These are phyloP conservation scores for Antheraea mylitta DNA, from an alignment of 1,140 invertebrate species.

Conservation along the genomic window DNA sequence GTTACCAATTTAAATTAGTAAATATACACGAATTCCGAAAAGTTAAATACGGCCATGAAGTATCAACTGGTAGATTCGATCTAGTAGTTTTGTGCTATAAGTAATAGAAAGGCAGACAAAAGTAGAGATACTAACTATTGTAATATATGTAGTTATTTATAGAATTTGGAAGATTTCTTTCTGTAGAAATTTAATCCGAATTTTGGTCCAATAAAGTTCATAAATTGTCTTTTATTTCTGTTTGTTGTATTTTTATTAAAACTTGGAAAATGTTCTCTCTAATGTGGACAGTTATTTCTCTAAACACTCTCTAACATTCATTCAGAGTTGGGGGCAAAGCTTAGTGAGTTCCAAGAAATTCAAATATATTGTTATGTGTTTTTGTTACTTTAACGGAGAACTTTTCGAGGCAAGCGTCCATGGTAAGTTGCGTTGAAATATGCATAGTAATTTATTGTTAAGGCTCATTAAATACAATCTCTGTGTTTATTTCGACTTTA, in stretches of 20 bases:
- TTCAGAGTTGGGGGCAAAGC: not conserved
- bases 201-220: not conserved
- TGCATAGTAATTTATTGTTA: not conserved
- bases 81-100: too few species aligned
- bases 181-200: not conserved
- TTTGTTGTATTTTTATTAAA: not conserved
- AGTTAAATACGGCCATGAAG: too few species aligned
- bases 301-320: conserved; percentile 11
- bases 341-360: conserved; percentile 10
- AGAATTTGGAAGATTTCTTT: not conserved
- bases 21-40: too few species aligned
- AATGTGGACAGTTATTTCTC: not conserved
- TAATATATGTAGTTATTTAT: not conserved
- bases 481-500: not conserved
- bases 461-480: not conserved
- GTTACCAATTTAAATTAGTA: too few species aligned
- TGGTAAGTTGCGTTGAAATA: not conserved
- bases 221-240: not conserved
- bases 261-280: not conserved
- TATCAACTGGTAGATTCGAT: too few species aligned
- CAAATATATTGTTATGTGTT: conserved; percentile 11
- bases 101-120: too few species aligned
- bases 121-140: too few species aligned
- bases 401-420: not conserved
- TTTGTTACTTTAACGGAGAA: not conserved